Percentiles rank a stretch among this genome's conserved stretches.
Evolutionary conservation across 2,113 vertebrate genomes (phyloP).

Genomic region (Equus przewalskii): DNA sequence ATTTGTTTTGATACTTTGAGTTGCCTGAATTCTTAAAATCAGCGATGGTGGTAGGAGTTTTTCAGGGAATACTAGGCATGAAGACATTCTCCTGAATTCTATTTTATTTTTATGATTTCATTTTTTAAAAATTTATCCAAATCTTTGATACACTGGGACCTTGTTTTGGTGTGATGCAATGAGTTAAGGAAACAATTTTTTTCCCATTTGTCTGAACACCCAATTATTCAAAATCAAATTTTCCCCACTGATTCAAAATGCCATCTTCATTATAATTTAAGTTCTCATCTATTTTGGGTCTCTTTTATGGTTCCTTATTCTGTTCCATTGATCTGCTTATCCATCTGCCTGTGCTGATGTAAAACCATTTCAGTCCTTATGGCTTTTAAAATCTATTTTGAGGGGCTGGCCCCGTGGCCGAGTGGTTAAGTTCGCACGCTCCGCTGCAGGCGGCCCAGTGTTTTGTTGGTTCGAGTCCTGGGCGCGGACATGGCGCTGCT

Average conservation of each 20-base stretch:
- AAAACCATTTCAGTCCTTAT: not conserved
- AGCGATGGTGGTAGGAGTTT: not conserved
- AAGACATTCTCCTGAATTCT: constrained; percentile 4
- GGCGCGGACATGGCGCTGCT: no score
- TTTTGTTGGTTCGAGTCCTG: no score
- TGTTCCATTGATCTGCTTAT: not conserved
- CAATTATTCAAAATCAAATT: constrained; percentile 7
- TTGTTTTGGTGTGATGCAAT: not conserved
- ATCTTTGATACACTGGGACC: not conserved
- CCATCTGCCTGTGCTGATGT: not conserved
- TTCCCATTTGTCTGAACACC: not conserved
- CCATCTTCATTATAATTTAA: constrained; percentile 10
- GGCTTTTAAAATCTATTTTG: not conserved
- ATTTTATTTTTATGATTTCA: constrained; percentile 40
- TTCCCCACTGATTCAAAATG: constrained; percentile 28
- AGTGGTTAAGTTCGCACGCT: no score
- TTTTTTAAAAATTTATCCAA: not conserved
- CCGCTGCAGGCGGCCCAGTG: no score
- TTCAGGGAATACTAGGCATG: not conserved
- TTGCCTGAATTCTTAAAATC: not conserved
- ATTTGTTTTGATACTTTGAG: not conserved
- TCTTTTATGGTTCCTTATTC: not conserved
- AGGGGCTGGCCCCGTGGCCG: no score
- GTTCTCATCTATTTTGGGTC: not conserved
- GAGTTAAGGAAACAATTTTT: constrained; percentile 33